phyloP scores from a whole-genome alignment of 2,113 vertebrate genomes.

The Rhynchopsitta pachyrhyncha region DNA sequence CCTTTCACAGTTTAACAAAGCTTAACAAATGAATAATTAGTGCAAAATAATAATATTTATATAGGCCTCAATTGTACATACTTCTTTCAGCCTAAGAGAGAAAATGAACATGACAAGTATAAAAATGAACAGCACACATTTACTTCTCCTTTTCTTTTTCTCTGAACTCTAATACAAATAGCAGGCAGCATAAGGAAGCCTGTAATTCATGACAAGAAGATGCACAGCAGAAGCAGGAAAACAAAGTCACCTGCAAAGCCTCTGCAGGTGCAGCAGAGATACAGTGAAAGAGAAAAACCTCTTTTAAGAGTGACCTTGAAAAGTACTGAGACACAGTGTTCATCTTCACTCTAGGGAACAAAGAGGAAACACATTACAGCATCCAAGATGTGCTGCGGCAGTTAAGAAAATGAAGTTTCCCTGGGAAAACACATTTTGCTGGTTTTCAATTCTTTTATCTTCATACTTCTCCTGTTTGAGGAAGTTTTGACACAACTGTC shows the following conservation, averaged over 20 bases:
- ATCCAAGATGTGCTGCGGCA: background rate
- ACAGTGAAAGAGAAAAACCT: background rate
- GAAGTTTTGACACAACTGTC: background rate
- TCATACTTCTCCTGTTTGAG: background rate
- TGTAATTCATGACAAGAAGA: background rate
- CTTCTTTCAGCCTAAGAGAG: background rate
- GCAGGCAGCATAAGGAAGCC: background rate
- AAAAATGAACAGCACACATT: background rate
- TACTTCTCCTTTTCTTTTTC: background rate
- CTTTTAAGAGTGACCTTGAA: slow-evolving; percentile 43
- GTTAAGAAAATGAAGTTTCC: slow-evolving; percentile 3
- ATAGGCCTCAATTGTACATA: background rate
- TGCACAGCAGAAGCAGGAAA: background rate
- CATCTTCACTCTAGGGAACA: background rate
- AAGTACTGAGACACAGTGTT: background rate
- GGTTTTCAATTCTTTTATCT: background rate
- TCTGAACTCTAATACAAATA: background rate
- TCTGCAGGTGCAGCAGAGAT: slow-evolving; percentile 8
- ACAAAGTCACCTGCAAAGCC: background rate
- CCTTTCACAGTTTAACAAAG: background rate
- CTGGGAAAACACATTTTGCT: background rate
- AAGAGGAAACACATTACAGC: background rate
- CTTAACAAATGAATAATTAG: background rate
- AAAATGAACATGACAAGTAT: background rate
- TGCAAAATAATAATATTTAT: background rate